Conservation (phyloP, 1,140 invertebrate species). For the Gerris buenoi region DNA sequence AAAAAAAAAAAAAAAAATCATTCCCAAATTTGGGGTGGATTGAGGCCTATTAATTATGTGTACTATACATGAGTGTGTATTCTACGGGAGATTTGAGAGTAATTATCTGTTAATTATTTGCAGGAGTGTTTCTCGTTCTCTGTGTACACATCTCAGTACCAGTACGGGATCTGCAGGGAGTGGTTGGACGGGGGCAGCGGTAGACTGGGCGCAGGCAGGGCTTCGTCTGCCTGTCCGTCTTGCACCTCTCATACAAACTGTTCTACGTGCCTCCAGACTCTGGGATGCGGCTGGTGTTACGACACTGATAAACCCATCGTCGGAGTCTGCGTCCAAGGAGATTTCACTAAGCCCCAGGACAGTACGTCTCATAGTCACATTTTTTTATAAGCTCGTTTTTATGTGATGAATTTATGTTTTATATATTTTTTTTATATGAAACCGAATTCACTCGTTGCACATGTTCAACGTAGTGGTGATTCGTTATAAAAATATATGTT, state of each 20-base stretch:
- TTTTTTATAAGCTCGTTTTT: neutral
- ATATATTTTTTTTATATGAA: too few relatives aligned
- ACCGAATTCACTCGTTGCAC: too few relatives aligned
- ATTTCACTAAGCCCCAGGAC: slow-evolving; percentile 54
- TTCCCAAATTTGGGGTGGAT: too few relatives aligned
- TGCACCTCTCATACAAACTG: slow-evolving; percentile 64
- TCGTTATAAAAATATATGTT: too few relatives aligned
- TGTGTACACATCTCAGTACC: slow-evolving; percentile 84
- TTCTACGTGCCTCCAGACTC: slow-evolving; percentile 56
- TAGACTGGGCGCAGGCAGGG: neutral
- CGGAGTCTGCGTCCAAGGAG: slow-evolving; percentile 60
- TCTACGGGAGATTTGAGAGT: too few relatives aligned
- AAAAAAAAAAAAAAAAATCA: too few relatives aligned
- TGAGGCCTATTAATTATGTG: too few relatives aligned
- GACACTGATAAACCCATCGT: slow-evolving; percentile 70
- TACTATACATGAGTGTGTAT: too few relatives aligned
- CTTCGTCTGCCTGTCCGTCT: slow-evolving; percentile 49
- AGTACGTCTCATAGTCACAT: slow-evolving; percentile 23
- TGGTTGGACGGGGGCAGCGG: slow-evolving; percentile 47
- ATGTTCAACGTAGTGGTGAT: too few relatives aligned
- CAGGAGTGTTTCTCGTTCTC: slow-evolving; percentile 83
- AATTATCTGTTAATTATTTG: too few relatives aligned
- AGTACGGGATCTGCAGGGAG: slow-evolving; percentile 78
- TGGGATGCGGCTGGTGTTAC: slow-evolving; percentile 90
- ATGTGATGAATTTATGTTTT: too few relatives aligned